These are phyloP conservation scores for Microplitis demolitor DNA, from an alignment of 1,140 invertebrate genomes.

Conservation along the genomic window DNA sequence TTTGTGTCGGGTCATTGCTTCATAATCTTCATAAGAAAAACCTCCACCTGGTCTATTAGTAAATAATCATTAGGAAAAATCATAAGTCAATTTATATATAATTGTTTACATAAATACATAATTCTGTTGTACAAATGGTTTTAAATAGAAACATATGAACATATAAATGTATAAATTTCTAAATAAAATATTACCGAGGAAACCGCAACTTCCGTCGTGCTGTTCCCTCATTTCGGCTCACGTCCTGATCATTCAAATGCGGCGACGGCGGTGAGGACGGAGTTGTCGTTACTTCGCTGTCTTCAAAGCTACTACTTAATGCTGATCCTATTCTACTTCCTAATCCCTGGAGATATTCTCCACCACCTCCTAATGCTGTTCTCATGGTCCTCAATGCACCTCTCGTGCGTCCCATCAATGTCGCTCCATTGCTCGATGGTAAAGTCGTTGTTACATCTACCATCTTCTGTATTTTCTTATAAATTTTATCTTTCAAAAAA, in stretches of 20 bases:
- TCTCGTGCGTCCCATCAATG: conserved; percentile 56
- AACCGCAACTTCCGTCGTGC: conserved; percentile 44
- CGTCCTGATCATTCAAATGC: conserved; percentile 16
- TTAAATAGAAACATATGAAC: no score
- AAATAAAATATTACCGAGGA: conserved; percentile 40
- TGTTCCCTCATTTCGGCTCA: conserved; percentile 17
- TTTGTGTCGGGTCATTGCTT: conserved; percentile 58
- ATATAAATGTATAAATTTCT: no score
- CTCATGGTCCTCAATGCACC: conserved; percentile 56
- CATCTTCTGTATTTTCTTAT: conserved; percentile 39
- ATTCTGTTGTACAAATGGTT: no score
- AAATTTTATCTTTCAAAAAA: conserved; percentile 13
- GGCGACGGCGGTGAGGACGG: conserved; percentile 45
- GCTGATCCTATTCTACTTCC: conserved; percentile 56
- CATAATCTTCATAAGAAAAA: conserved; percentile 58
- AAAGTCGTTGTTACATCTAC: conserved; percentile 52
- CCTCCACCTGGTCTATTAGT: conserved; percentile 31
- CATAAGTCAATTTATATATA: no score
- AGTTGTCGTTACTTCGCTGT: conserved; percentile 50
- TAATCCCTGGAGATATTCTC: conserved; percentile 57
- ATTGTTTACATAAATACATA: no score
- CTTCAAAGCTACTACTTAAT: conserved; percentile 56
- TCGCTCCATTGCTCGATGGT: conserved; percentile 41
- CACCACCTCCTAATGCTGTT: conserved; percentile 53
- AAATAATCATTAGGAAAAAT: neutral